phyloP scores from a whole-genome alignment of 2,888 invertebrate species.

The Apamea epomidion region DNA sequence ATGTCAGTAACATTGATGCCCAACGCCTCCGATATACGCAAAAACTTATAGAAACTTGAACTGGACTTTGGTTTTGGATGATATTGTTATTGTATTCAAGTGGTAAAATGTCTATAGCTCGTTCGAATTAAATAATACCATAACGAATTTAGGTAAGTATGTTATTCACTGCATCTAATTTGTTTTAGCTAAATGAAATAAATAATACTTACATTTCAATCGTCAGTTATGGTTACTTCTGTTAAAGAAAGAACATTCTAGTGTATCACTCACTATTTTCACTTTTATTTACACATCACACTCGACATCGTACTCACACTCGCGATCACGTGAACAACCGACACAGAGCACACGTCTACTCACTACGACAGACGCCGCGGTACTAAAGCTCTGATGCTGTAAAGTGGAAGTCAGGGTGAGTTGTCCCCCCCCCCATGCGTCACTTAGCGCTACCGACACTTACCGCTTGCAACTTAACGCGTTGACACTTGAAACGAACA shows the following conservation, averaged over 20 bases:
- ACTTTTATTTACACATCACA: conserved; percentile 77
- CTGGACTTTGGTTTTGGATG: not conserved
- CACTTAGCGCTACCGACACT: conserved; percentile 70
- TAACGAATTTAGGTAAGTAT: not conserved
- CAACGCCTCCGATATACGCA: too few species aligned
- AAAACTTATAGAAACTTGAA: too few species aligned
- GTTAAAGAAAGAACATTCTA: conserved; percentile 66
- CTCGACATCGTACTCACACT: conserved; percentile 83
- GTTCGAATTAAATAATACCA: not conserved
- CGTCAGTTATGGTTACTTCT: conserved; percentile 23
- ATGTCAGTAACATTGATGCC: too few species aligned
- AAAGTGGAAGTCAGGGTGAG: conserved; percentile 63
- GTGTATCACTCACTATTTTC: conserved; percentile 75
- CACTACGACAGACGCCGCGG: conserved; percentile 82
- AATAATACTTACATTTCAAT: conserved; percentile 53
- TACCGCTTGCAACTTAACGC: conserved; percentile 68
- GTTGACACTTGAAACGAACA: conserved; percentile 65
- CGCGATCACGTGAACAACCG: conserved; percentile 71
- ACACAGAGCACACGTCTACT: conserved; percentile 74
- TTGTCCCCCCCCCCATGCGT: conserved; percentile 73
- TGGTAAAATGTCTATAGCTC: not conserved
- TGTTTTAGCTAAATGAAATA: not conserved
- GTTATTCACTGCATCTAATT: not conserved
- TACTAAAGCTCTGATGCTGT: conserved; percentile 74
- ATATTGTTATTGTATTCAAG: not conserved